phyloP scores from a whole-genome alignment of 2,113 vertebrate species.

The Noctilio leporinus region DNA sequence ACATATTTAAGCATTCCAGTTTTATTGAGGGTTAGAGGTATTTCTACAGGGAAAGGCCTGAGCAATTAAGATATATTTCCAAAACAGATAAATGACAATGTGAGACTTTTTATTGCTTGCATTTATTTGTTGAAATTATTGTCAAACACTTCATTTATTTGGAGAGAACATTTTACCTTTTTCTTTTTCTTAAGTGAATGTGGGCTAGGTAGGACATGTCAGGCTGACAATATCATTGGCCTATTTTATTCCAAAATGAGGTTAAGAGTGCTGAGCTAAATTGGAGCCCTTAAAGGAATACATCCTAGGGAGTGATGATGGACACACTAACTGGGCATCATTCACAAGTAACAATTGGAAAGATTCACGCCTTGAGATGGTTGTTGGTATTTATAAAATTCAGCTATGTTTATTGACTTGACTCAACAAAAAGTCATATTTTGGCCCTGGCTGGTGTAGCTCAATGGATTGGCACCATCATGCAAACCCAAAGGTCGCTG shows the following conservation, averaged over 20 bases:
- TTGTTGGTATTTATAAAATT: conserved; percentile 27
- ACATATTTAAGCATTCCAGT: not conserved
- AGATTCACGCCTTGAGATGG: conserved; percentile 21
- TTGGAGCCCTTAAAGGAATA: not conserved
- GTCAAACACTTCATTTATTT: not conserved
- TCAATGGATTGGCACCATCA: no score
- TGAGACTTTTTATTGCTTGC: not conserved
- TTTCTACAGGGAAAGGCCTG: not conserved
- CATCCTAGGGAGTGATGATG: not conserved
- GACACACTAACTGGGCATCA: not conserved
- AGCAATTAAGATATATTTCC: not conserved
- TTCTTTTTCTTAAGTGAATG: not conserved
- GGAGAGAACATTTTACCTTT: not conserved
- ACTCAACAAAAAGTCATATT: not conserved
- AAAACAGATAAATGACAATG: not conserved
- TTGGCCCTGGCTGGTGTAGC: no score
- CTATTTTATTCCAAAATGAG: conserved; percentile 16
- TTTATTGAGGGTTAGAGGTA: not conserved
- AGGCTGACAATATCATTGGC: not conserved
- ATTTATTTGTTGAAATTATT: conserved; percentile 16
- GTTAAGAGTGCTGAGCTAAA: not conserved
- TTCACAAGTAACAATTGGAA: not conserved
- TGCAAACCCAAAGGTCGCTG: no score
- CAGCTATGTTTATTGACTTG: not conserved
- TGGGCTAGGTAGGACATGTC: not conserved